Conservation (phyloP, 2,113 vertebrate species). For the Lontra canadensis region DNA sequence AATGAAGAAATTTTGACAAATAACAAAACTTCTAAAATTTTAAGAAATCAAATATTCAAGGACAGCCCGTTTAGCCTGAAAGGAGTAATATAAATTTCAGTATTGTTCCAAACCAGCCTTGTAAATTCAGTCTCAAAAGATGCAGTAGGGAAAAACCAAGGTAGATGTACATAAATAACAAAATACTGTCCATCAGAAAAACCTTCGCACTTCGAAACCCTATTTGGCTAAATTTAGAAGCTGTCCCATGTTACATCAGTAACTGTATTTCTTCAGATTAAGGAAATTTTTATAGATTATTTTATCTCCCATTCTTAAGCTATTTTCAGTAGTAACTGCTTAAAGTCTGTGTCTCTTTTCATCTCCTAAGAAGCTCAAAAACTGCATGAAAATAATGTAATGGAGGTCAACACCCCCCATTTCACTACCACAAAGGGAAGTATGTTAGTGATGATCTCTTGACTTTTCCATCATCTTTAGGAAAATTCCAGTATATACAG, state of each 20-base stretch:
- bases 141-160: background rate
- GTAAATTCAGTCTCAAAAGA: constrained; percentile 54
- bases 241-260: background rate
- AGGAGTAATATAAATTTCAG: constrained; percentile 32
- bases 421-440: constrained; percentile 22
- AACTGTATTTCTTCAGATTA: constrained; percentile 3
- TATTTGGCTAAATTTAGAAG: constrained; percentile 49
- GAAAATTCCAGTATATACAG: constrained; percentile 55
- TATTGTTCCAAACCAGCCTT: constrained; percentile 15
- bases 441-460: background rate
- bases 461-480: constrained; percentile 3
- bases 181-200: background rate
- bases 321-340: constrained; percentile 41
- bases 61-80: background rate
- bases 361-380: constrained; percentile 47
- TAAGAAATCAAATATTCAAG: constrained; percentile 52
- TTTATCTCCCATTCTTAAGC: constrained; percentile 23
- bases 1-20: constrained; percentile 1
- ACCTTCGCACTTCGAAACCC: background rate
- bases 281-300: constrained; percentile 18
- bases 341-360: background rate
- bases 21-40: background rate
- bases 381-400: constrained; percentile 27
- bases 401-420: background rate
- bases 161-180: constrained; percentile 35